Base-by-base conservation (phyloP, 2,113 vertebrate species). In the Microcebus griseorufus region DNA sequence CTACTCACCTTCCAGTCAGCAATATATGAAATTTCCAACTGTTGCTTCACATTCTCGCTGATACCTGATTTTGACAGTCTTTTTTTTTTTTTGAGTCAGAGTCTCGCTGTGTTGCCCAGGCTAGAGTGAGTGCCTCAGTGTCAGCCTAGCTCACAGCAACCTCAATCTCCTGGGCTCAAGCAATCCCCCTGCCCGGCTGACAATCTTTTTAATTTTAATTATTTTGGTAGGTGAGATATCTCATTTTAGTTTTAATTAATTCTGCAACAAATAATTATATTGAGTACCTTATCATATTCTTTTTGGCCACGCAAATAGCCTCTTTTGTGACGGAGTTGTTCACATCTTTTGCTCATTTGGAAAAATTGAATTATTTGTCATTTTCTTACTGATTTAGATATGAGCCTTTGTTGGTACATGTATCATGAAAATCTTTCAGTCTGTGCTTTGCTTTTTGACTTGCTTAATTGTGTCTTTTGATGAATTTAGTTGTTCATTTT, bases 361-460 rank as follows among this genome's bases (percentile, higher is more conserved):
- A 89, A 78, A 14, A 16, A 45, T 42, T 64, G 23, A 34, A 45
- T 90, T 69, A 60, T 75, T 86, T 92, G 51, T 84, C 55, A 80
- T 94, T 88, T 76, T 94, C 76, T 76, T 81, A 55, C 65, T 75
- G 65, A 67, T 80, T 90, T 94, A 22, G 14, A 75, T 51, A 42
- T 37, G 67, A 67, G 32, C 58, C 34, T 95, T 79, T 75, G 23
- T 64, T 55, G 20, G 25, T 83, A 53, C 64, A 53, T 29, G 13
- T 78, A n/a, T 72, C 37, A 80, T 76, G 48, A 88, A 93, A 82
- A 88, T 83, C 32, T 60, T 32, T 79, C 32, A 23, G 17, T 42
- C 70, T 89, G 37, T 80, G 32, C 27, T 95, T 95, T 79, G 70
- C 25, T 62, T 65, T 84, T 69, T 90, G 37, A 55, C 85, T 67